These are phyloP conservation scores for Plutomurus gul DNA, from an alignment of 1,140 invertebrate genomes.

Conservation along the genomic window DNA sequence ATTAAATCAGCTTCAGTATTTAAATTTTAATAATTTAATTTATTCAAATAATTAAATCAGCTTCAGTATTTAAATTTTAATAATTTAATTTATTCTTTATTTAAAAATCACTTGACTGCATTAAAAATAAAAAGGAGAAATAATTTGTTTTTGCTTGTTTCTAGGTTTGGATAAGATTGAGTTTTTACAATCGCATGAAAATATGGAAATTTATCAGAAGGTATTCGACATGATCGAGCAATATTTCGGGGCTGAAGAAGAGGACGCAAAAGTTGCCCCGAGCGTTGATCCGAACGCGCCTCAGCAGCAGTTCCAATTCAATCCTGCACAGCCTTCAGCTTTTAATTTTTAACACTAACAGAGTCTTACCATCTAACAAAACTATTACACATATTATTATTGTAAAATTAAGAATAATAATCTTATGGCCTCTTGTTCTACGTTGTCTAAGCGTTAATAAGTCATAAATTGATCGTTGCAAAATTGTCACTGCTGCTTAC, in stretches of 20 bases:
- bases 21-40: too few species aligned
- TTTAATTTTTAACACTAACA: constrained; percentile 48
- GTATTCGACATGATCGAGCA: constrained; percentile 95
- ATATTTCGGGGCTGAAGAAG: constrained; percentile 90
- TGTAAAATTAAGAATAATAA: background rate
- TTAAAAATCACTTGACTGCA: too few species aligned
- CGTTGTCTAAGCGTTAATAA: too few species aligned
- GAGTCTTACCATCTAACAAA: background rate
- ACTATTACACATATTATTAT: constrained; percentile 3
- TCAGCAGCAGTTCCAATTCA: constrained; percentile 71
- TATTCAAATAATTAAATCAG: too few species aligned
- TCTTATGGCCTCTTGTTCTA: background rate
- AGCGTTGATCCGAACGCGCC: constrained; percentile 74
- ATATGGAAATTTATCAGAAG: constrained; percentile 94
- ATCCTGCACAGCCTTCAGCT: constrained; percentile 46
- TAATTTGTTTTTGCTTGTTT: constrained; percentile 44
- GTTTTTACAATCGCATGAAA: constrained; percentile 94
- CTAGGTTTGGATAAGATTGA: constrained; percentile 95
- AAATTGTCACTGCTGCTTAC: too few species aligned
- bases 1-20: too few species aligned
- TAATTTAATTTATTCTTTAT: background rate
- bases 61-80: too few species aligned
- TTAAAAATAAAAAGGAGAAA: too few species aligned
- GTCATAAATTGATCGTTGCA: too few species aligned
- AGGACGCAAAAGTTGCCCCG: constrained; percentile 75